Conservation (phyloP, 1,140 invertebrate species). For the Camponotus pennsylvanicus region DNA sequence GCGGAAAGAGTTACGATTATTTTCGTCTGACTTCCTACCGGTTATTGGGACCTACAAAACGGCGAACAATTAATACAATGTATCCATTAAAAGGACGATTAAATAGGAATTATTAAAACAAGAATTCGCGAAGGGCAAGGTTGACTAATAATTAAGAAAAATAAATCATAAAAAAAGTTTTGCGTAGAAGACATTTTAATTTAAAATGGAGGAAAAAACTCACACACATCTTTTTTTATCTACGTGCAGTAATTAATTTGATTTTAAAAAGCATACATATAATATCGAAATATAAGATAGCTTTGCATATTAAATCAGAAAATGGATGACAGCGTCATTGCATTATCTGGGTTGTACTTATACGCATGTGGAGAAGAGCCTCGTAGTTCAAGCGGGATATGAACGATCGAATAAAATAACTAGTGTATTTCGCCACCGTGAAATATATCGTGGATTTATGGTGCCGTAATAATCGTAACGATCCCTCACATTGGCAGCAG, state of each 20-base stretch:
- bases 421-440: constrained; percentile 36
- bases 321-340: constrained; percentile 13
- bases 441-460: constrained; percentile 54
- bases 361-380: neutral
- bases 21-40: constrained; percentile 29
- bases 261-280: neutral
- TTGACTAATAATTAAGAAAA: constrained; percentile 6
- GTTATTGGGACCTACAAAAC: constrained; percentile 46
- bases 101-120: constrained; percentile 57
- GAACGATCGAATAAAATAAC: constrained; percentile 53
- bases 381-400: constrained; percentile 31
- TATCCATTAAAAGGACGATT: constrained; percentile 34
- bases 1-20: constrained; percentile 35
- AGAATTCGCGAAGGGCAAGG: constrained; percentile 16
- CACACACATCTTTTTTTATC: neutral
- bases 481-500: constrained; percentile 39
- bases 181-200: neutral
- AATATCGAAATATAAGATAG: neutral
- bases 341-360: constrained; percentile 28
- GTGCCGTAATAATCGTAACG: constrained; percentile 60
- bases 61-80: constrained; percentile 57
- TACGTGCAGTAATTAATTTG: neutral
- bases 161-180: neutral
- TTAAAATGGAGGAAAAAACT: neutral
- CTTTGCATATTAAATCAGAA: neutral